Evolutionary conservation across 2,888 invertebrate species (phyloP).

Genomic region (Drosophila pegasa): DNA sequence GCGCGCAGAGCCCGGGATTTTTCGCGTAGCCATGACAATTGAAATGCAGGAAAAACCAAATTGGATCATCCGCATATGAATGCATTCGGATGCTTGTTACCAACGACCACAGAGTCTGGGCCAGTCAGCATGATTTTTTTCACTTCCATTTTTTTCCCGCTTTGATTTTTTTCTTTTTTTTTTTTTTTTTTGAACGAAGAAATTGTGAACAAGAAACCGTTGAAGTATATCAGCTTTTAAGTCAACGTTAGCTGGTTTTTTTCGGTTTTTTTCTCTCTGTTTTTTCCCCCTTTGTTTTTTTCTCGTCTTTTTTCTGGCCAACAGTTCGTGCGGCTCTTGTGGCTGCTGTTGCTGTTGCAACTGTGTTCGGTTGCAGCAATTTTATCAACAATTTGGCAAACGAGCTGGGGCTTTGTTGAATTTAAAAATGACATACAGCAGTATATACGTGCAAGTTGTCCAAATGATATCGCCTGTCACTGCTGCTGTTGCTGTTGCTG

Average conservation of each 20-base stretch:
- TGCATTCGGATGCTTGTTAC: slow-evolving; percentile 19
- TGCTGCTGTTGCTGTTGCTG: neutral
- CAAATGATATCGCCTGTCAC: slow-evolving; percentile 10
- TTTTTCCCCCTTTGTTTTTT: neutral
- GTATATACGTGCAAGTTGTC: slow-evolving; percentile 6
- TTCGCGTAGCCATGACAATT: slow-evolving; percentile 31
- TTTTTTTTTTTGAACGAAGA: neutral
- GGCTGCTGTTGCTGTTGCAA: neutral
- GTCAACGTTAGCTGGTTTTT: slow-evolving; percentile 28
- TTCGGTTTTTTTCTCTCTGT: neutral
- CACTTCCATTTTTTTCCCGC: neutral
- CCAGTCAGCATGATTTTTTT: slow-evolving; percentile 6
- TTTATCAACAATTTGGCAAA: slow-evolving; percentile 18
- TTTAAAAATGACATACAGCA: neutral
- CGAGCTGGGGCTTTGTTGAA: slow-evolving; percentile 8
- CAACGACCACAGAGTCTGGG: slow-evolving; percentile 14
- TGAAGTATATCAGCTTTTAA: slow-evolving; percentile 28
- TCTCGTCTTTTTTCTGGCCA: neutral
- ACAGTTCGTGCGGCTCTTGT: slow-evolving; percentile 18
- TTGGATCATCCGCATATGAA: slow-evolving; percentile 31
- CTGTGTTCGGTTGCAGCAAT: slow-evolving; percentile 4
- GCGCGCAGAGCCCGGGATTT: slow-evolving; percentile 5
- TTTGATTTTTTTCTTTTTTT: neutral
- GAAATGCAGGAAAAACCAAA: slow-evolving; percentile 38
- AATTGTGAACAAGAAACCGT: neutral